Evolutionary conservation across 2,888 invertebrate genomes (phyloP), one percentile per base, ranked within the genome.

Genomic region (Pheosia gnoma): DNA sequence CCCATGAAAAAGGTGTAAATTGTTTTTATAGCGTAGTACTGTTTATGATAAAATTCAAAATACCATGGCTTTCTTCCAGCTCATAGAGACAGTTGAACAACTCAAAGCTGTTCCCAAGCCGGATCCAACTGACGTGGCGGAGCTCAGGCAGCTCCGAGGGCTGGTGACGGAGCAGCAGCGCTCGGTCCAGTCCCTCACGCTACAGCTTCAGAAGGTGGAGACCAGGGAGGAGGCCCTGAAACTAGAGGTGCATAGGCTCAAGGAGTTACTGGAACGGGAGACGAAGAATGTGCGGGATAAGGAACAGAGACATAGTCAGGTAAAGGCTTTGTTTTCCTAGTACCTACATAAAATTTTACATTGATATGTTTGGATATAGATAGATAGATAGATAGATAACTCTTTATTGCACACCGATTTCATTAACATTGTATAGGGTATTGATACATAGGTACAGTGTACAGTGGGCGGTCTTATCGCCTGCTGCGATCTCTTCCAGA

Each of bases 121-220:
- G 0, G 83, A 87, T 0, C 74, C 89, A 3, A 68, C 86, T 0
- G 90, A 91, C 45, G 59, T 90, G 0, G 90, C 89, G 0, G 93
- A 93, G 54, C 78, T 93, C 0, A 85, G 88, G 9, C 92, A 93
- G 54, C 75, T 93, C 0, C 77, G 92, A 55, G 95, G 94, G 0
- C 72, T 95, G 13, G 94, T 94, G 0, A 85, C 94, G 0, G 95
- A 96, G 64, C 95, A 96, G 72, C 95, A 95, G 77, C 89, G 92
- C 2, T 89, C 94, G 0, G 88, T 96, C 4, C 91, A 95, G 68
- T 86, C 93, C 0, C 89, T 96, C 52, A 89, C 88, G 0, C 72
- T 90, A 1, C 95, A 95, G 75, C 90, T 95, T 58, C 95, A 93
- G 66, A 73, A 78, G 9, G 86, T 88, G 54, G 91, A 93, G 75